These are phyloP conservation scores for Notiomystis cincta DNA, from an alignment of 2,113 vertebrate genomes.

Conservation along the genomic window DNA sequence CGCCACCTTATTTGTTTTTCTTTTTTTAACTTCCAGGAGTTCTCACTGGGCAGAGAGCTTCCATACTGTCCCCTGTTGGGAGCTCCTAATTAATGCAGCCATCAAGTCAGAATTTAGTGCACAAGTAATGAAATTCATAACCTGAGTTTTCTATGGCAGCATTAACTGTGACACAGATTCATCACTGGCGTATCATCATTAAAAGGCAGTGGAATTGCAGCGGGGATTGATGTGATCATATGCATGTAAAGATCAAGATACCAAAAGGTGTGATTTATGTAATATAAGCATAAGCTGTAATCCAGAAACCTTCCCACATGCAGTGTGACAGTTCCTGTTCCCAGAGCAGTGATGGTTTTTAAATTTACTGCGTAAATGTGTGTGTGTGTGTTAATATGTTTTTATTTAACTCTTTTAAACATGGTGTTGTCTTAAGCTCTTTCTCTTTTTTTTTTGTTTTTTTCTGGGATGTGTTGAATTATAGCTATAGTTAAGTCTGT, in stretches of 20 bases:
- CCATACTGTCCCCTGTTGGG: slow-evolving; percentile 34
- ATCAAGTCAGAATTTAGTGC: slow-evolving; percentile 6
- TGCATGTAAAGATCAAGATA: slow-evolving; percentile 40
- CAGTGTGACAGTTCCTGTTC: not conserved
- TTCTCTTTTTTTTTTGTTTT: not conserved
- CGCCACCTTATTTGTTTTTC: not conserved
- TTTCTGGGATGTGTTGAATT: not conserved
- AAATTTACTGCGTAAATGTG: slow-evolving; percentile 22
- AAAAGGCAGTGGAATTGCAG: slow-evolving; percentile 37
- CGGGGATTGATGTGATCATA: slow-evolving; percentile 37
- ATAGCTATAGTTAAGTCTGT: not conserved
- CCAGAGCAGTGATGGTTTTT: slow-evolving; percentile 13
- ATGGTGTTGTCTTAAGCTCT: not conserved
- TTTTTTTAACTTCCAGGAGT: not conserved
- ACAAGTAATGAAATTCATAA: slow-evolving; percentile 48
- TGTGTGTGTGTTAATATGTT: not conserved
- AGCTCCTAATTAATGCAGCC: slow-evolving; percentile 24
- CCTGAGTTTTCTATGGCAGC: not conserved
- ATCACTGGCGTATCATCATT: not conserved
- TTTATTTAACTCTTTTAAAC: slow-evolving; percentile 37
- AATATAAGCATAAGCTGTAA: slow-evolving; percentile 34
- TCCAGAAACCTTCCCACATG: slow-evolving; percentile 20
- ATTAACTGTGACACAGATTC: slow-evolving; percentile 44
- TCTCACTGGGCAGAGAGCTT: not conserved
- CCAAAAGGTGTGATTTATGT: slow-evolving; percentile 59